These are phyloP conservation scores for Limnephilus lunatus DNA, from an alignment of 2,888 invertebrate genomes.

Conservation along the genomic window DNA sequence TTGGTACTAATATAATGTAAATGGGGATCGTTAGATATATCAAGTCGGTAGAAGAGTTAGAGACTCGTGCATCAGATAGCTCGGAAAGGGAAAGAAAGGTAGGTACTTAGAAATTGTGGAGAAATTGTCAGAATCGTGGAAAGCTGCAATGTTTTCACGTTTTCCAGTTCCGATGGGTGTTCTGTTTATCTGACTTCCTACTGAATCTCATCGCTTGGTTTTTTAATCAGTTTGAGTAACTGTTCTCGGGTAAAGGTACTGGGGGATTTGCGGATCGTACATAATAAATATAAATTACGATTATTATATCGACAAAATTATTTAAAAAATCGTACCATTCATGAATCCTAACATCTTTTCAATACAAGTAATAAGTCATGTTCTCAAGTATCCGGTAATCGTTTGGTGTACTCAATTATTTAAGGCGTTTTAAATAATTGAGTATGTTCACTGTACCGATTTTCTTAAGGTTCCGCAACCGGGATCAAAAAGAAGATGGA, in stretches of 20 bases:
- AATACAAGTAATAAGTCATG: too few species aligned
- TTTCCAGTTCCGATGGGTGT: neutral
- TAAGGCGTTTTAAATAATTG: too few species aligned
- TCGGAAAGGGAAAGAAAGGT: slow-evolving; percentile 40
- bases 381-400: too few species aligned
- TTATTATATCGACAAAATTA: too few species aligned
- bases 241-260: neutral
- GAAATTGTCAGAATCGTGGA: slow-evolving; percentile 7
- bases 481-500: too few species aligned
- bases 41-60: neutral
- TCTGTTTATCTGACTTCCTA: neutral
- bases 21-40: neutral
- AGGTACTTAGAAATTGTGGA: slow-evolving; percentile 18
- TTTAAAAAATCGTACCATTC: too few species aligned
- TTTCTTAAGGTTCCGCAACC: too few species aligned
- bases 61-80: slow-evolving; percentile 30
- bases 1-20: neutral
- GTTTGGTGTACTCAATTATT: too few species aligned
- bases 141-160: neutral
- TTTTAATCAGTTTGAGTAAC: neutral
- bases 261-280: neutral
- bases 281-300: neutral
- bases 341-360: too few species aligned
- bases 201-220: neutral
- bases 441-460: too few species aligned